Conservation (phyloP, 2,888 invertebrate species). For the Xanthorhoe designata region DNA sequence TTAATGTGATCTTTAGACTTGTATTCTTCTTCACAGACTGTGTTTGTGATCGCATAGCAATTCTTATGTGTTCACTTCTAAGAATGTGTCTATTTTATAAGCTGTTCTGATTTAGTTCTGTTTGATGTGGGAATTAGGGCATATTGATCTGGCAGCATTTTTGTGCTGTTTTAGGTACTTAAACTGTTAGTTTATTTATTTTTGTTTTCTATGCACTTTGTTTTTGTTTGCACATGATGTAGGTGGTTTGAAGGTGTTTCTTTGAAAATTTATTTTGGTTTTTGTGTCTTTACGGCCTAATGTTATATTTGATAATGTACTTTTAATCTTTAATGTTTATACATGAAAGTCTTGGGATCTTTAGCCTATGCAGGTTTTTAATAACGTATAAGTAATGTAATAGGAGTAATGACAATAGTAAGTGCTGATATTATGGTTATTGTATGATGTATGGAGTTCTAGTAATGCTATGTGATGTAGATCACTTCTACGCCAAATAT, state of each 20-base stretch:
- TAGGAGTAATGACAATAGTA: constrained; percentile 46
- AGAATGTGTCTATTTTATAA: constrained; percentile 51
- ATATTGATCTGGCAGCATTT: constrained; percentile 33
- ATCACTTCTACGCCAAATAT: constrained; percentile 49
- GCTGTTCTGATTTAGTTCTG: constrained; percentile 39
- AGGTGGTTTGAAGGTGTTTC: constrained; percentile 47
- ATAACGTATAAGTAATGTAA: constrained; percentile 43
- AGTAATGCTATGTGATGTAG: constrained; percentile 53
- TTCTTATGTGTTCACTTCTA: constrained; percentile 59
- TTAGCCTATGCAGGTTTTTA: constrained; percentile 45
- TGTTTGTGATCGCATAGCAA: constrained; percentile 55
- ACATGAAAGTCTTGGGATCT: constrained; percentile 34
- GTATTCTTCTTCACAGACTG: constrained; percentile 48
- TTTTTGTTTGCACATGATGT: constrained; percentile 59
- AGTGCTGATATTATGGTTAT: constrained; percentile 44
- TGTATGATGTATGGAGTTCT: constrained; percentile 38
- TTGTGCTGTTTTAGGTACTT: constrained; percentile 52
- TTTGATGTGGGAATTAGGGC: constrained; percentile 24
- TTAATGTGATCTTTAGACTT: constrained; percentile 50
- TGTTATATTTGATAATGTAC: constrained; percentile 45
- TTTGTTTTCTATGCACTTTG: constrained; percentile 57
- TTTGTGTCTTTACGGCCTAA: constrained; percentile 52
- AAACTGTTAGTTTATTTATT: constrained; percentile 48
- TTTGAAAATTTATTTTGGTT: constrained; percentile 44
- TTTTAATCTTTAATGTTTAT: constrained; percentile 43